Evolutionary conservation across 2,113 vertebrate genomes (phyloP), one percentile per base, ranked within the genome.

Genomic region (Oncorhynchus tshawytscha): DNA sequence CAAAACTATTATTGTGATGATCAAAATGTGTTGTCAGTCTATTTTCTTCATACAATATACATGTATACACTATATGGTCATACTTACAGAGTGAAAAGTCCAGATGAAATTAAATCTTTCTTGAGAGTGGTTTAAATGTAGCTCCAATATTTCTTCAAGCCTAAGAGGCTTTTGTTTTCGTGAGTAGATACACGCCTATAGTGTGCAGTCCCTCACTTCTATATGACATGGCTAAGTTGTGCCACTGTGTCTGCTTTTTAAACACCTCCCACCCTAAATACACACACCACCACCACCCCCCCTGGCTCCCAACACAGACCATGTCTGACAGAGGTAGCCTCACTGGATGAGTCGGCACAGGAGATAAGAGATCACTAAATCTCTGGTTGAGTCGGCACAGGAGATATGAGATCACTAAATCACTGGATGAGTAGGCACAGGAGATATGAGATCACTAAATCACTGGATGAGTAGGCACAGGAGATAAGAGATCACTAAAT

Each of bases 191-290:
- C n/a, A 79, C 76, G 67, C 64, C 76, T 25, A 64, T 62, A 25
- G 57, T n/a, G 51, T 66, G 2, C n/a, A 78, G 75, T 70, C 25
- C 77, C 24, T 67, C 62, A 80, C 73, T 62, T 49, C 60, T 48
- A 24, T 65, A 73, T 72, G 75, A 76, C 29, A 39, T 5, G 71
- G n/a, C 59, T 57, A 78, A 70, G 13, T 45, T 77, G 12, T 54
- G 51, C 71, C 73, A 51, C 72, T 60, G 57, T 27, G n/a, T 82
- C 49, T 75, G 70, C 75, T 78, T 87, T 83, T 87, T 84, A 86
- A 86, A 80, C 77, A 71, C 80, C 67, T 54, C 71, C 67, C 71
- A 54, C 27, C 62, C 78, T 48, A 12, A 18, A 31, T 20, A 31
- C 67, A 45, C 18, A 20, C 45, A 34, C 18, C 59, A 71, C 27